Evolutionary conservation across 92 coral and sea anemone species (phyloP).

Genomic region (Metridium senile): DNA sequence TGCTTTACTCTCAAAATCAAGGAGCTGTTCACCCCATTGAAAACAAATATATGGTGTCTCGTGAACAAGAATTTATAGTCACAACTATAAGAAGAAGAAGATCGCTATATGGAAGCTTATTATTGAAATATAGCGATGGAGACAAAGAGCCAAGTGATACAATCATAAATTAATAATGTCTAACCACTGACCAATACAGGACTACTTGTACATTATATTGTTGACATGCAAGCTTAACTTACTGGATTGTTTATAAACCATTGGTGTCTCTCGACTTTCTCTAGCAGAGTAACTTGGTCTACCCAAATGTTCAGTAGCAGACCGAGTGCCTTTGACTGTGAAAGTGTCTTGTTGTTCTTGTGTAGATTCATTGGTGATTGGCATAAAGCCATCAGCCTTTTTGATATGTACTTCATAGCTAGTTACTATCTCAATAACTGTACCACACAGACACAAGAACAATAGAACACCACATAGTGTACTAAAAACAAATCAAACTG

Average conservation of each 20-base stretch:
- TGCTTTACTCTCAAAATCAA: no score
- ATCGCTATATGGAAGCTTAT: no score
- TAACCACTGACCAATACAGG: no score
- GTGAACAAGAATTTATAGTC: no score
- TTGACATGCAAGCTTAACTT: not conserved
- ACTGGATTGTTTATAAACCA: not conserved
- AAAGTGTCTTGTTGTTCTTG: not conserved
- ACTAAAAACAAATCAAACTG: slow-evolving; percentile 42
- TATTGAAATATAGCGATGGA: no score
- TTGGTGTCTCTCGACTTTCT: not conserved
- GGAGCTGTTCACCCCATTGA: no score
- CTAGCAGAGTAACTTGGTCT: not conserved
- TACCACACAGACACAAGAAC: slow-evolving; percentile 79
- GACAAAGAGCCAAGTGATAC: no score
- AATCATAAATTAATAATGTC: no score
- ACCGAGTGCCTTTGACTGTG: not conserved
- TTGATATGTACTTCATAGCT: not conserved
- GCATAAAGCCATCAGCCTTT: slow-evolving; percentile 16
- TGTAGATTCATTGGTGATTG: slow-evolving; percentile 10
- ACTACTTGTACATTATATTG: no score
- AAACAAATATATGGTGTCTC: no score
- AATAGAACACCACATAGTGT: slow-evolving; percentile 73
- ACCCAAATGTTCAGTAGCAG: not conserved
- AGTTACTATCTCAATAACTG: slow-evolving; percentile 54
- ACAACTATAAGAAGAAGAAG: no score